Evolutionary conservation across 2,797 vertebrate genomes (phyloP), one percentile per base, ranked within the genome.

Genomic region (Galaxias olidus): DNA sequence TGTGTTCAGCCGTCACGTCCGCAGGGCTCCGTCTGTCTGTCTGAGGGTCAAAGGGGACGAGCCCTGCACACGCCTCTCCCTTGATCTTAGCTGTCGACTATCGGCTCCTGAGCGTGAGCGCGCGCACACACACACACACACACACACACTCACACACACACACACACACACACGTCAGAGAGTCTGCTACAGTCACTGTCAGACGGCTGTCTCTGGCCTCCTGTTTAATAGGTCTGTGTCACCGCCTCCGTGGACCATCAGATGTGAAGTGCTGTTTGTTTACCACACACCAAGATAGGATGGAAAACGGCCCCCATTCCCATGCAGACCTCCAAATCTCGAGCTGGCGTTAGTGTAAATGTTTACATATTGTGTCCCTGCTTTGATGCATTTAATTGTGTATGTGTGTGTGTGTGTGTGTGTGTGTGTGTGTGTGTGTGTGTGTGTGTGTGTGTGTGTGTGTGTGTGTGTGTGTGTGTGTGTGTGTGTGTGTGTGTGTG

Each of bases 1-100:
- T 30, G 30, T 30, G 30, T 30, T 6, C 6, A 6, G 30, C 30
- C 30, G 84, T 88, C 86, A 87, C 83, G 82, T 87, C 85, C 84
- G 79, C 82, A 83, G 59, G 55, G 63, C 76, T 77, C 19, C 12
- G n/a, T 4, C 69, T 65, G 81, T 69, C 77, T 73, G 62, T 65
- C 59, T 50, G 4, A 20, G 68, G 81, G 80, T 82, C 73, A 83
- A 78, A 84, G 86, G 71, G 68, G 81, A 87, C 75, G 81, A 79
- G 80, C 73, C 68, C 73, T 62, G 74, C 84, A 73, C 76, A 76
- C 71, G 50, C 71, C 62, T 76, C 30, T 3, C 3, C 30, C 30
- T 30, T 30, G 30, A 30, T 30, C 30, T 30, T 30, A 30, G 30
- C 30, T 30, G 30, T 30, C 30, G 30, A 30, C 40, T 8, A 53